Evolutionary conservation across 2,888 invertebrate species (phyloP).

Genomic region (Nemoura dubitans): DNA sequence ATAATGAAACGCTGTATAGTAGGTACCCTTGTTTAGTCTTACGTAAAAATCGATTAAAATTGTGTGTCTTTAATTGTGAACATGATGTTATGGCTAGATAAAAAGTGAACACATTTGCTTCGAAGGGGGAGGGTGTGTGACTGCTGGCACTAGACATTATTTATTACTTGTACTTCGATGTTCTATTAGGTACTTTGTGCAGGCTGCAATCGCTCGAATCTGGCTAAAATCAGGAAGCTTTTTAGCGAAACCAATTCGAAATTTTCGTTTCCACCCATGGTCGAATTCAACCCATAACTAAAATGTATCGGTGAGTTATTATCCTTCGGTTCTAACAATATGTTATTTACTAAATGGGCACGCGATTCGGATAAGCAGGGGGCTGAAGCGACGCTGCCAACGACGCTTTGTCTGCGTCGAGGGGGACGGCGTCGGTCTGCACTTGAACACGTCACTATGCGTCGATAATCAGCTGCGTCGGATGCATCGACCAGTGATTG

Average conservation of each 20-base stretch:
- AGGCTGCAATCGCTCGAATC: not conserved
- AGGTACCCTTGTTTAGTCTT: not conserved
- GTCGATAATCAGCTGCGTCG: not conserved
- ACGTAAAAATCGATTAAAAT: not conserved
- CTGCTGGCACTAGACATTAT: not conserved
- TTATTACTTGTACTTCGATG: not conserved
- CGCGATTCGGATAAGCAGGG: not conserved
- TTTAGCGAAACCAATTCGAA: conserved; percentile 18
- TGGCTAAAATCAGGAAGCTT: not conserved
- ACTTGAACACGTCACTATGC: not conserved
- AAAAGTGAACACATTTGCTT: not conserved
- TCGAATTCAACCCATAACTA: not conserved
- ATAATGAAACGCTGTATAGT: not conserved
- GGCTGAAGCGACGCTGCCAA: not conserved
- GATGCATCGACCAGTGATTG: not conserved
- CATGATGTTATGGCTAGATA: not conserved
- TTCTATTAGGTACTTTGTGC: not conserved
- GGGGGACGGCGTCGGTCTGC: not conserved
- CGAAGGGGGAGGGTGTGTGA: not conserved
- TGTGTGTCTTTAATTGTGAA: not conserved
- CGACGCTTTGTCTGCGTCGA: not conserved
- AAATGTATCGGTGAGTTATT: not conserved
- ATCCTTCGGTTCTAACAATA: not conserved
- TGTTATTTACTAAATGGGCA: not conserved
- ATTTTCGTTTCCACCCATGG: not conserved